These are phyloP conservation scores for Himantopus leucocephalus DNA, from an alignment of 2,113 vertebrate species.

Conservation along the genomic window DNA sequence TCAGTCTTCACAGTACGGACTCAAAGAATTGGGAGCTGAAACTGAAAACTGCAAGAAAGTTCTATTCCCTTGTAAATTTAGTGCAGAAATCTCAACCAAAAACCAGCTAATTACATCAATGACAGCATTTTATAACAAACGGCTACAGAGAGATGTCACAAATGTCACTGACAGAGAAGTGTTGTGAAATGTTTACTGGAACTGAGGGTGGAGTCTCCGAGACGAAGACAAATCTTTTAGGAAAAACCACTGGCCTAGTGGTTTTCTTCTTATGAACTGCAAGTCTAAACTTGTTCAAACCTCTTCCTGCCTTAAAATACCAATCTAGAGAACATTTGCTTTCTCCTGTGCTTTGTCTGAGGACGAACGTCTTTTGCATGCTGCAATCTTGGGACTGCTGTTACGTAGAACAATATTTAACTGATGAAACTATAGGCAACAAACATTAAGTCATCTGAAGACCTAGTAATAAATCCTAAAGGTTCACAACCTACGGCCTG, in stretches of 20 bases:
- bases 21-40: neutral
- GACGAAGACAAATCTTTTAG: neutral
- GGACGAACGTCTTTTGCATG: neutral
- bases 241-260: neutral
- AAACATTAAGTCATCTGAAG: neutral
- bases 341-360: neutral
- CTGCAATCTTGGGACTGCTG: neutral
- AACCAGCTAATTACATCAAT: neutral
- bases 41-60: neutral
- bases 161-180: neutral
- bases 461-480: neutral
- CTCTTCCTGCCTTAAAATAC: neutral
- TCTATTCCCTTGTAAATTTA: neutral
- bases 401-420: neutral
- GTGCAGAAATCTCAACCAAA: neutral
- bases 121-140: neutral
- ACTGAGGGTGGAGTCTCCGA: neutral
- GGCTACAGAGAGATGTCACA: neutral
- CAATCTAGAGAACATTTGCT: neutral
- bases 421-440: neutral
- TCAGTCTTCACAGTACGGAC: neutral
- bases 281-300: neutral
- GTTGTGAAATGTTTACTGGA: neutral
- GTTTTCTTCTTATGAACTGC: neutral
- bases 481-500: neutral